Percentiles rank a stretch among this genome's conserved stretches.
phyloP scores from a whole-genome alignment of 2,797 vertebrate genomes.

The Leptodactylus fallax region DNA sequence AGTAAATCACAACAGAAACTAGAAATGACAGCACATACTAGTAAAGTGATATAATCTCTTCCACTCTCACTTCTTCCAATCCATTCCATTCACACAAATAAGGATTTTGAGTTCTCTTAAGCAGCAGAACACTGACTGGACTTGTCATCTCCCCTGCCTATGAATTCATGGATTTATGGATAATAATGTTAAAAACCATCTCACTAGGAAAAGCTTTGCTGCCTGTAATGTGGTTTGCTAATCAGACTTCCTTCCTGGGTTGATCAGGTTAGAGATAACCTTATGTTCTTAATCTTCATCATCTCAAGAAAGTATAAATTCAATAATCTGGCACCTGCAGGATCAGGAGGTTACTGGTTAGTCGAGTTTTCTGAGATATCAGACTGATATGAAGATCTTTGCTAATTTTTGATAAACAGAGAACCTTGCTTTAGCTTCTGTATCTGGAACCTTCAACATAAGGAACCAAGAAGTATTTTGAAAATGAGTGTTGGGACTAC shows the following conservation, averaged over 20 bases:
- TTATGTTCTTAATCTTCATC: not conserved
- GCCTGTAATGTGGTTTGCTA: not conserved
- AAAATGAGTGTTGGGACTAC: not conserved
- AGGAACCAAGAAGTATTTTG: too few species aligned
- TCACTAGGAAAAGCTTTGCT: not conserved
- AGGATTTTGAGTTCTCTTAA: not conserved
- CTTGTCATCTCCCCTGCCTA: not conserved
- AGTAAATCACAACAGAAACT: not conserved
- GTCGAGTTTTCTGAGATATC: not conserved
- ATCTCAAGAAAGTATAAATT: not conserved
- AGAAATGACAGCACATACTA: not conserved
- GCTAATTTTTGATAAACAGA: not conserved
- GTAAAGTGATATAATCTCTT: not conserved
- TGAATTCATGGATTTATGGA: not conserved
- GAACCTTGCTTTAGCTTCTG: not conserved
- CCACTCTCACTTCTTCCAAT: too few species aligned
- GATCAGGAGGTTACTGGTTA: not conserved
- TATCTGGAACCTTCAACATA: not conserved
- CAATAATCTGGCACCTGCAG: not conserved
- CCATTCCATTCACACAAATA: not conserved
- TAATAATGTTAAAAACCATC: not conserved
- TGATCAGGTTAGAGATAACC: not conserved
- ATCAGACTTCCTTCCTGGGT: slow-evolving; percentile 2
- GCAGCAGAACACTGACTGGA: not conserved
- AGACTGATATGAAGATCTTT: not conserved